Percentiles rank a stretch among this genome's conserved stretches.
Evolutionary conservation across 2,888 invertebrate species (phyloP).

Genomic region (Auanema sp.): DNA sequence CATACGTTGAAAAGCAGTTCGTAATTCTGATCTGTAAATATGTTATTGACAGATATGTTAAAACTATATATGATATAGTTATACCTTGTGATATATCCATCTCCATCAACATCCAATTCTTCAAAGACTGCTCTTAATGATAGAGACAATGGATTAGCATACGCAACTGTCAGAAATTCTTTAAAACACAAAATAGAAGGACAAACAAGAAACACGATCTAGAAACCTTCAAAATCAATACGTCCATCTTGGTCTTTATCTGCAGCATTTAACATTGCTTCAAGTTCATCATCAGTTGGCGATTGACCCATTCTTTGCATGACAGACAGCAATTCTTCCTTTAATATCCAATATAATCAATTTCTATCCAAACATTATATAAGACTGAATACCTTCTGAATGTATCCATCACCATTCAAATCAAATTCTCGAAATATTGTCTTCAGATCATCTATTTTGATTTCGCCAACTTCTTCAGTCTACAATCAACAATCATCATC

Average conservation of each 20-base stretch:
- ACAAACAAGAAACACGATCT: not conserved
- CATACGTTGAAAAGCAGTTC: conserved; percentile 65
- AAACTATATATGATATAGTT: not conserved
- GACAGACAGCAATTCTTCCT: conserved; percentile 59
- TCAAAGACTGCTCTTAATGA: conserved; percentile 62
- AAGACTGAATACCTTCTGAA: conserved; percentile 46
- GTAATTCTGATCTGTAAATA: conserved; percentile 54
- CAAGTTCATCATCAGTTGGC: conserved; percentile 62
- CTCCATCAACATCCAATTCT: conserved; percentile 63
- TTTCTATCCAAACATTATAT: not conserved
- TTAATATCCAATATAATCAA: conserved; percentile 6
- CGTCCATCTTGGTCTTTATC: conserved; percentile 62
- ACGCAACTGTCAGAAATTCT: conserved; percentile 61
- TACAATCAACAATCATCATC: conserved; percentile 16
- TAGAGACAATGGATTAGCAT: conserved; percentile 62
- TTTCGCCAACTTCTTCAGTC: conserved; percentile 54
- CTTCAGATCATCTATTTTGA: conserved; percentile 59
- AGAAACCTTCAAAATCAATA: conserved; percentile 58
- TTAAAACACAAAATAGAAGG: not conserved
- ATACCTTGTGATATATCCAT: conserved; percentile 60
- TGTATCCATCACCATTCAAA: conserved; percentile 62
- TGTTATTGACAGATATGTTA: conserved; percentile 4
- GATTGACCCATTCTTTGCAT: conserved; percentile 64
- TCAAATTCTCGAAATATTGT: conserved; percentile 62
- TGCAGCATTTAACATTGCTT: conserved; percentile 63